Percentiles rank a stretch among this genome's conserved stretches.
phyloP scores from a whole-genome alignment of 2,888 invertebrate genomes.

The Perdita meconis region DNA sequence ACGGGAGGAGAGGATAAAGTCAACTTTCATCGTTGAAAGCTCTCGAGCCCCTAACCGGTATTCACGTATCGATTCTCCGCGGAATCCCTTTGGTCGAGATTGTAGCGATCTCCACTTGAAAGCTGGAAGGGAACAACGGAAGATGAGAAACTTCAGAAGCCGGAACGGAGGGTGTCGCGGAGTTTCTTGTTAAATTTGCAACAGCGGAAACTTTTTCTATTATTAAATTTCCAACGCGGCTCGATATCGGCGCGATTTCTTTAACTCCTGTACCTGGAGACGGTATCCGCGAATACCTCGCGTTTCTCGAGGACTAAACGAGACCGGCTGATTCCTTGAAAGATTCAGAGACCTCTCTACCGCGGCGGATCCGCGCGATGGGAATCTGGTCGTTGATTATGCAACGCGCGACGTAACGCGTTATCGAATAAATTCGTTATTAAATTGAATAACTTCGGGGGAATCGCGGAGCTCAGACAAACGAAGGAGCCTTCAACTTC shows the following conservation, averaged over 20 bases:
- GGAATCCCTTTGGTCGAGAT: constrained; percentile 47
- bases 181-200: constrained; percentile 45
- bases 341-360: not conserved
- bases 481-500: constrained; percentile 34
- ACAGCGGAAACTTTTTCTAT: constrained; percentile 50
- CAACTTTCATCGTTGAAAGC: constrained; percentile 40
- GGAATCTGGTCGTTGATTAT: not conserved
- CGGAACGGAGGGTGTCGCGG: not conserved
- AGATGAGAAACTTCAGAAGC: constrained; percentile 42
- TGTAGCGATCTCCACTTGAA: constrained; percentile 36
- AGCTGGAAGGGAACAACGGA: constrained; percentile 32
- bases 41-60: constrained; percentile 24
- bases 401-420: not conserved
- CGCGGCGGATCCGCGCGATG: not conserved
- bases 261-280: constrained; percentile 1
- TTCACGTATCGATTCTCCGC: constrained; percentile 53
- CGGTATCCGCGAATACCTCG: not conserved
- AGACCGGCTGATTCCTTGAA: not conserved
- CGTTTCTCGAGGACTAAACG: constrained; percentile 19
- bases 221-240: constrained; percentile 47
- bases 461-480: constrained; percentile 34
- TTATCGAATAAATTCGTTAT: constrained; percentile 61
- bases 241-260: constrained; percentile 8
- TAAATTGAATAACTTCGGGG: constrained; percentile 53
- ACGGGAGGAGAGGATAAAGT: not conserved